Percentiles rank a stretch among this genome's conserved stretches.
Evolutionary conservation across 2,888 invertebrate genomes (phyloP).

Genomic region (Drosophila cyrtoloma): DNA sequence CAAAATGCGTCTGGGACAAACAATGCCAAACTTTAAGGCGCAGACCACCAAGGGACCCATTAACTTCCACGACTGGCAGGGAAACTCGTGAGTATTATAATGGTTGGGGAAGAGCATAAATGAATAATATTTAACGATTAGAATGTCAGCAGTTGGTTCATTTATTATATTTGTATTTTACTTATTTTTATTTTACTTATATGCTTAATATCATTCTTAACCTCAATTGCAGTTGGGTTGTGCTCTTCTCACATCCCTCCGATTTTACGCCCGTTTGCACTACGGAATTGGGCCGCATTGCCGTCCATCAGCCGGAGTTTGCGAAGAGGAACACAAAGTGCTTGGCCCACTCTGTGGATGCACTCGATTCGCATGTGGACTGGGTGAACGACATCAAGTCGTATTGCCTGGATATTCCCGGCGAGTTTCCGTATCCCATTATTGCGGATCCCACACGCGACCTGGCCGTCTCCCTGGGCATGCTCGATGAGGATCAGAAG

Average conservation of each 20-base stretch:
- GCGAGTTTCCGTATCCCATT: constrained; percentile 92
- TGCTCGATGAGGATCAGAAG: constrained; percentile 91
- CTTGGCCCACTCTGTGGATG: constrained; percentile 92
- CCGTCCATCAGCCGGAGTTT: constrained; percentile 90
- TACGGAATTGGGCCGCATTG: constrained; percentile 92
- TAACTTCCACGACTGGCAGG: constrained; percentile 92
- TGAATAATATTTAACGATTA: not conserved
- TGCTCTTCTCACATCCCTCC: constrained; percentile 94
- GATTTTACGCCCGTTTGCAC: constrained; percentile 97
- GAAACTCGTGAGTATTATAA: constrained; percentile 88
- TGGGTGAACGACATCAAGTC: constrained; percentile 92
- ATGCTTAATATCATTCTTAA: not conserved
- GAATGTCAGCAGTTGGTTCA: not conserved
- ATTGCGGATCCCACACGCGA: constrained; percentile 91
- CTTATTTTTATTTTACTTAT: not conserved
- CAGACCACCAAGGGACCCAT: constrained; percentile 90
- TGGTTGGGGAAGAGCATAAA: not conserved
- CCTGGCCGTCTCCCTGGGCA: constrained; percentile 90
- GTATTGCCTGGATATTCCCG: constrained; percentile 89
- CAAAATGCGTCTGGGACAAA: constrained; percentile 89
- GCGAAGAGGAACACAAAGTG: constrained; percentile 90
- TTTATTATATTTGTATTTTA: not conserved
- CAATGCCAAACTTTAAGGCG: constrained; percentile 91
- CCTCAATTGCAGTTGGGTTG: constrained; percentile 88
- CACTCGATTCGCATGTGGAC: constrained; percentile 89